Evolutionary conservation across 1,140 invertebrate genomes (phyloP).

Genomic region (Calephelis virginiensis): DNA sequence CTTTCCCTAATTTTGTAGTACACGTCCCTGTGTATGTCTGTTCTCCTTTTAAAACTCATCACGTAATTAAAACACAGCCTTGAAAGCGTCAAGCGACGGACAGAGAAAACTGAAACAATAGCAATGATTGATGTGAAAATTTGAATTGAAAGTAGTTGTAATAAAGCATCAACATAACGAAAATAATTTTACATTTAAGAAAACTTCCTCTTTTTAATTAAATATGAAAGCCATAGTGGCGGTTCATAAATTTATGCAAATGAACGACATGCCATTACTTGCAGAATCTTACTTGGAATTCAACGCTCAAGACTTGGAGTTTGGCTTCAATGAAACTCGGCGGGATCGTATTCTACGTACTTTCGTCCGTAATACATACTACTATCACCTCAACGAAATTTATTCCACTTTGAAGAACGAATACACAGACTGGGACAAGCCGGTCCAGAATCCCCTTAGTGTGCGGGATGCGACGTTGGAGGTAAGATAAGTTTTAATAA

Average conservation of each 20-base stretch:
- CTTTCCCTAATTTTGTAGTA: too few relatives aligned
- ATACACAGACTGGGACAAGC: slow-evolving; percentile 94
- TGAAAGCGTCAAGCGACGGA: too few relatives aligned
- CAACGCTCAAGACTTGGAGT: slow-evolving; percentile 87
- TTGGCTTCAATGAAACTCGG: slow-evolving; percentile 90
- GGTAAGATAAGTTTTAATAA: slow-evolving; percentile 38
- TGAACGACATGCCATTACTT: slow-evolving; percentile 61
- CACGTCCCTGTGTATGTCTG: too few relatives aligned
- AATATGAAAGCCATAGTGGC: slow-evolving; percentile 43
- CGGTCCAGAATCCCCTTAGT: slow-evolving; percentile 85
- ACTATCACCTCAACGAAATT: slow-evolving; percentile 93
- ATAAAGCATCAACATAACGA: too few relatives aligned
- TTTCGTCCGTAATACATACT: slow-evolving; percentile 92
- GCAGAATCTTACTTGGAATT: slow-evolving; percentile 87
- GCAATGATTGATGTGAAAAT: too few relatives aligned
- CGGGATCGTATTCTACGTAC: slow-evolving; percentile 91
- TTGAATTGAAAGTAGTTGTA: too few relatives aligned
- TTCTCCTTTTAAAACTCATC: too few relatives aligned
- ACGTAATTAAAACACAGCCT: too few relatives aligned
- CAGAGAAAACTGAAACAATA: too few relatives aligned
- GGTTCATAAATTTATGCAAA: slow-evolving; percentile 63
- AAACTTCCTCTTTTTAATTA: slow-evolving; percentile 44
- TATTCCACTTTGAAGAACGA: slow-evolving; percentile 94
- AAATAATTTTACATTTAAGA: background rate
- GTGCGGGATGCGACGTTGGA: slow-evolving; percentile 87